Percentiles rank a stretch among this genome's conserved stretches.
phyloP scores from a whole-genome alignment of 2,113 vertebrate genomes.

The Labeo rohita region DNA sequence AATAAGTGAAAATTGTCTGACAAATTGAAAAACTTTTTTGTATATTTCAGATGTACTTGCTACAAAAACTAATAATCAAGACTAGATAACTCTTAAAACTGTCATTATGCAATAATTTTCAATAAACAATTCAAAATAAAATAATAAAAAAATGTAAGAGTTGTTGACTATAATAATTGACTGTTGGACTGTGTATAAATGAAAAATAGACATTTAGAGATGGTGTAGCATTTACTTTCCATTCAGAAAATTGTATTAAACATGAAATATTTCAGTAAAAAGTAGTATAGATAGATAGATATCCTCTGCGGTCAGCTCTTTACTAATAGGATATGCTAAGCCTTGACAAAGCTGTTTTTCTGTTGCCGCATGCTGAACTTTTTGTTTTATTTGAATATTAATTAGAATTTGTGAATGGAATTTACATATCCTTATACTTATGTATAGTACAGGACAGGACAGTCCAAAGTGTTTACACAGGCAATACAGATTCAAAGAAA shows the following conservation, averaged over 20 bases:
- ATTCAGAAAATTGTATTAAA: not conserved
- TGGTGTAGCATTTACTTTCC: too few species aligned
- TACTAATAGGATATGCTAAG: not conserved
- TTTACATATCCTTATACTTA: not conserved
- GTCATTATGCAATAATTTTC: not conserved
- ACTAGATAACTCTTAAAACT: too few species aligned
- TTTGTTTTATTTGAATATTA: not conserved
- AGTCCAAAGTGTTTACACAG: not conserved
- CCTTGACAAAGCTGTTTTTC: constrained; percentile 1
- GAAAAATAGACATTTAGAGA: not conserved
- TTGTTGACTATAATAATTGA: not conserved
- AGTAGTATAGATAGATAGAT: not conserved
- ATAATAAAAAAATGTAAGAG: not conserved
- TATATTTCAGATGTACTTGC: not conserved
- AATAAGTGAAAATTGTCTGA: not conserved
- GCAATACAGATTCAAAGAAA: not conserved
- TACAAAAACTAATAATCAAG: not conserved
- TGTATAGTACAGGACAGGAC: not conserved
- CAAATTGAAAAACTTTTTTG: not conserved
- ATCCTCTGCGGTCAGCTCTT: not conserved
- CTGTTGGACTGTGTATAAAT: not conserved
- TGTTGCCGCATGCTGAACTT: not conserved
- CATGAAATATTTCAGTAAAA: too few species aligned
- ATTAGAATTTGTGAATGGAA: not conserved
- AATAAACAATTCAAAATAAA: not conserved